phyloP scores from a whole-genome alignment of 1,140 invertebrate species.

The Wiebesia pumilae region DNA sequence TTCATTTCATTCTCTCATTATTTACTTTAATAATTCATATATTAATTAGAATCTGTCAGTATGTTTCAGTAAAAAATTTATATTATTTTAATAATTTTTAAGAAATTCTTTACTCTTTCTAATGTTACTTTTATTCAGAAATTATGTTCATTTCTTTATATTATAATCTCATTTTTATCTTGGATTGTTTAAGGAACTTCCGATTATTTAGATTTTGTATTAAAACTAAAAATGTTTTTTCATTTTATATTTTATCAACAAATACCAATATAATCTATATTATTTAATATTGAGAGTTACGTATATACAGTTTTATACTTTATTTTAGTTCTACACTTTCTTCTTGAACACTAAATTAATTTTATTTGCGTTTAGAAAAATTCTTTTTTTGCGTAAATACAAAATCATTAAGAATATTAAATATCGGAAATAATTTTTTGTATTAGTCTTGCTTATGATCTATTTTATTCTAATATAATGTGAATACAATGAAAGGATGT shows the following conservation, averaged over 20 bases:
- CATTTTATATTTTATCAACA: not conserved
- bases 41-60: not conserved
- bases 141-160: too few species aligned
- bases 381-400: not conserved
- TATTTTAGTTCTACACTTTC: not conserved
- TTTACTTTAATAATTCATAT: not conserved
- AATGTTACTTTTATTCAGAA: not conserved
- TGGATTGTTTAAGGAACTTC: not conserved
- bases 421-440: conserved; percentile 6
- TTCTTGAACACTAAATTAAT: not conserved
- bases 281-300: not conserved
- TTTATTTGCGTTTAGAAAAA: not conserved
- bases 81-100: not conserved
- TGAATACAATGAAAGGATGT: conserved; percentile 47
- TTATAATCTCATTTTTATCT: not conserved
- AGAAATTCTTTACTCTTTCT: not conserved
- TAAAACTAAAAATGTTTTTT: not conserved
- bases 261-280: not conserved
- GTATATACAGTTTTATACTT: not conserved
- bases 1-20: not conserved
- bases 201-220: not conserved
- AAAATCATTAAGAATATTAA: conserved; percentile 3
- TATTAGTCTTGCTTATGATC: conserved; percentile 36
- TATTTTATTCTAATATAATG: not conserved
- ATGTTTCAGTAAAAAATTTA: not conserved